Percentiles rank a stretch among this genome's conserved stretches.
Evolutionary conservation across 2,888 invertebrate genomes (phyloP).

Genomic region (Cheiracanthium punctorium): DNA sequence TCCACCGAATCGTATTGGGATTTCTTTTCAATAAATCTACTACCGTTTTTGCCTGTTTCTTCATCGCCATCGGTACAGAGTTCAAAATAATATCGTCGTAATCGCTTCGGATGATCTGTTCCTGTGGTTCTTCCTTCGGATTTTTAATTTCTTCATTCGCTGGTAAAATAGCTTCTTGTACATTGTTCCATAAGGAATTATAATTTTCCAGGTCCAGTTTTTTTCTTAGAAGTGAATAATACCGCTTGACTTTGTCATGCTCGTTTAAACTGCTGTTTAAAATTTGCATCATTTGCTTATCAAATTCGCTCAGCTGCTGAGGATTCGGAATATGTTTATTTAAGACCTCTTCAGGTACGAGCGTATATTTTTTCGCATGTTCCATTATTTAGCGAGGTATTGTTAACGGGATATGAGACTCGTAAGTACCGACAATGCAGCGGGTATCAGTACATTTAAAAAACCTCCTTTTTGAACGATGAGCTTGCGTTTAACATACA

Average conservation of each 20-base stretch:
- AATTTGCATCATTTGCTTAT: slow-evolving; percentile 27
- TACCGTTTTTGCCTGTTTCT: no score
- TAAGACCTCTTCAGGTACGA: neutral
- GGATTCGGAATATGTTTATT: neutral
- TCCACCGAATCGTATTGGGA: no score
- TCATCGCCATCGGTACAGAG: no score
- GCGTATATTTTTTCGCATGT: neutral
- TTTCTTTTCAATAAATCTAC: no score
- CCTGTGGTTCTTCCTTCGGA: no score
- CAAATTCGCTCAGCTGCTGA: slow-evolving; percentile 4
- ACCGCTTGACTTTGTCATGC: slow-evolving; percentile 1
- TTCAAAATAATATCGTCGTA: no score
- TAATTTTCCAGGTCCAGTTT: no score
- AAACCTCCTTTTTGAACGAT: neutral
- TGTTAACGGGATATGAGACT: neutral
- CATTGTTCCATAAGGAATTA: no score
- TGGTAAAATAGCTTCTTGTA: no score
- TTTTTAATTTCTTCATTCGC: no score
- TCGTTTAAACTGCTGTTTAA: slow-evolving; percentile 2
- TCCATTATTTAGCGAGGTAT: slow-evolving; percentile 5
- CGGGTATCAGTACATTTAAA: neutral
- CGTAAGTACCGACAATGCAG: neutral
- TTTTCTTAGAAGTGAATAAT: slow-evolving; percentile 31
- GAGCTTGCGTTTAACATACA: neutral
- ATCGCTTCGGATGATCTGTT: no score